Evolutionary conservation across 2,113 vertebrate species (phyloP), one percentile per base, ranked within the genome.

Genomic region (Thalassoma bifasciatum): DNA sequence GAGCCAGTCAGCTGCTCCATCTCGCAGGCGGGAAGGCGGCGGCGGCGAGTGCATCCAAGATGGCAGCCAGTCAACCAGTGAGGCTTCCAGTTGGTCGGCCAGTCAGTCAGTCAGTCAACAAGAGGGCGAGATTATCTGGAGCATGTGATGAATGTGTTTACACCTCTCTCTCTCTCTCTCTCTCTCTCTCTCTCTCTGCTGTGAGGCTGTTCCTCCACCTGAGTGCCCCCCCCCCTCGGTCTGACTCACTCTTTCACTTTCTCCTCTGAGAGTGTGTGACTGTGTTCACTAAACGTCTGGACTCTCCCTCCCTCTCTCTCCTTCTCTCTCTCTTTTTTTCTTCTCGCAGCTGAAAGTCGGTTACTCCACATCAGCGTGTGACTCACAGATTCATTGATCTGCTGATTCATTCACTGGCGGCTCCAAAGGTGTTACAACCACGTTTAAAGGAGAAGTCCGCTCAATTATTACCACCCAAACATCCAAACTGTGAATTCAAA

Each of bases 141-240:
- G 83, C 84, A 81, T 89, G 85, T 88, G 83, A 84, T 83, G 81
- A 51, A 62, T 71, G 82, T 83, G 73, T 83, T 79, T 50, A 77
- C 77, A 50, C 59, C 81, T 71, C 70, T 0, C 67, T 44, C 24
- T 66, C 21, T 73, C 85, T 70, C 74, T 53, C 69, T 30, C 30
- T 30, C 30, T 30, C 30, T 4, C 3, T 47, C 51, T 63, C 26
- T n/a, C 0, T 34, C 56, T 50, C 62, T 49, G 56, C 56, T 8
- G 66, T 57, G 72, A 26, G 51, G 49, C 10, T 54, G 47, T 66
- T 75, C 69, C 78, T 78, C 77, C 75, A 63, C 77, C 80, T 63
- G 75, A 77, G 76, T 47, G 76, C 69, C 42, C 72, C 64, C 37
- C 40, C 65, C 67, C 68, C 21, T 50, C 71, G 21, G 64, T 71